A percentile compares a stretch with the other conserved stretches of the same genome.
phyloP scores from a whole-genome alignment of 2,888 invertebrate species.

The Merodon equestris region DNA sequence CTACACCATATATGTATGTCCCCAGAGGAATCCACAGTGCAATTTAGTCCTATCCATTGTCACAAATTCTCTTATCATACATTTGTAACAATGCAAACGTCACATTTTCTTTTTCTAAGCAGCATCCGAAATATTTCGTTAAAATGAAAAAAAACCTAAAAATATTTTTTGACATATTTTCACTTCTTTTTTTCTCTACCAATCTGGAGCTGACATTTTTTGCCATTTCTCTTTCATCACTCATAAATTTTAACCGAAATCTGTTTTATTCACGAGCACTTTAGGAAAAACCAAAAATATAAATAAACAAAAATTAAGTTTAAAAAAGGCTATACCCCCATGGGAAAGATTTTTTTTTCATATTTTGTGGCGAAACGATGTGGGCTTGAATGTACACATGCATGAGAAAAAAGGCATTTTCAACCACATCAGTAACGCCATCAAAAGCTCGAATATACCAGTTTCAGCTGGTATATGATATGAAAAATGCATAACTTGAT shows the following conservation, averaged over 20 bases:
- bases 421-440: neutral
- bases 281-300: neutral
- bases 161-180: too few species aligned
- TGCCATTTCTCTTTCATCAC: neutral
- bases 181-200: too few species aligned
- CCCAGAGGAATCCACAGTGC: too few species aligned
- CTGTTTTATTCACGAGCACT: neutral
- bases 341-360: conserved; percentile 2
- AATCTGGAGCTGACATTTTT: neutral
- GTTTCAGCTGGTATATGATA: neutral
- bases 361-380: conserved; percentile 6
- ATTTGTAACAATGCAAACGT: too few species aligned
- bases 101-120: too few species aligned
- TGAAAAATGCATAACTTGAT: conserved; percentile 25
- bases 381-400: neutral
- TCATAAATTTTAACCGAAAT: conserved; percentile 3
- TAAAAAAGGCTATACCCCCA: neutral
- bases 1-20: too few species aligned
- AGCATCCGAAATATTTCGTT: too few species aligned
- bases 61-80: too few species aligned
- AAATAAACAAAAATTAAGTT: conserved; percentile 13
- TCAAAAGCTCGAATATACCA: neutral
- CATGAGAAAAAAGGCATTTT: conserved; percentile 2
- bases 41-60: too few species aligned
- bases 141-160: too few species aligned